Conservation (phyloP, 2,888 invertebrate species). For the Thereva nobilitata region DNA sequence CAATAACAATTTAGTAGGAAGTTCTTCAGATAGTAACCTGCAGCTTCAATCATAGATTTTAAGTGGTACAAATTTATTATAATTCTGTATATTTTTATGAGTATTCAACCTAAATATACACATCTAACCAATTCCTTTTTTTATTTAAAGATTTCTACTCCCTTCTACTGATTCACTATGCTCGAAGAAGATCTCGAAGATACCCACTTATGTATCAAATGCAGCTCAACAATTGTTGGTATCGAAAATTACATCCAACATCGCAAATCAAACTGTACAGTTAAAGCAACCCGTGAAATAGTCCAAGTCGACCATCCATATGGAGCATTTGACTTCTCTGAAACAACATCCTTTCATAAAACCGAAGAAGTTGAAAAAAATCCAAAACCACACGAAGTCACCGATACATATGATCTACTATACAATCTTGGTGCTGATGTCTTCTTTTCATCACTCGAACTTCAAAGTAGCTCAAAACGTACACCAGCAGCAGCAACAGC, state of each 20-base stretch:
- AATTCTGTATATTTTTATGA: too few relatives aligned
- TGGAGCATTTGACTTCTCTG: constrained; percentile 49
- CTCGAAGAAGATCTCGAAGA: constrained; percentile 74
- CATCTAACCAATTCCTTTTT: too few relatives aligned
- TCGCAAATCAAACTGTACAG: constrained; percentile 69
- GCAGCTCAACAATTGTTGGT: constrained; percentile 79
- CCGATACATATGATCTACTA: constrained; percentile 58
- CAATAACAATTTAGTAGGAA: too few relatives aligned
- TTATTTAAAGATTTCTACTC: too few relatives aligned
- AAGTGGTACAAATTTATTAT: too few relatives aligned
- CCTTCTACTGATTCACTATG: constrained; percentile 41
- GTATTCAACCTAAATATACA: too few relatives aligned
- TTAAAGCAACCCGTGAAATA: constrained; percentile 51
- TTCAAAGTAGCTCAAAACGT: constrained; percentile 71
- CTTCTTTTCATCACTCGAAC: constrained; percentile 81
- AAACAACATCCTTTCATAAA: constrained; percentile 41
- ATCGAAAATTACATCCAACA: constrained; percentile 86
- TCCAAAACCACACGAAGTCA: constrained; percentile 48
- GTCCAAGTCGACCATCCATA: constrained; percentile 48
- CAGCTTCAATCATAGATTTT: too few relatives aligned
- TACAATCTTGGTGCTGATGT: constrained; percentile 78
- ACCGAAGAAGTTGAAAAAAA: constrained; percentile 50
- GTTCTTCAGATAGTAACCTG: too few relatives aligned
- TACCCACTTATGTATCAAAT: constrained; percentile 85
- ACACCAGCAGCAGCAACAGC: constrained; percentile 45